Percentiles rank a stretch among this genome's conserved stretches.
Conservation (phyloP, 2,113 vertebrate species). For the Sapayoa aenigma region DNA sequence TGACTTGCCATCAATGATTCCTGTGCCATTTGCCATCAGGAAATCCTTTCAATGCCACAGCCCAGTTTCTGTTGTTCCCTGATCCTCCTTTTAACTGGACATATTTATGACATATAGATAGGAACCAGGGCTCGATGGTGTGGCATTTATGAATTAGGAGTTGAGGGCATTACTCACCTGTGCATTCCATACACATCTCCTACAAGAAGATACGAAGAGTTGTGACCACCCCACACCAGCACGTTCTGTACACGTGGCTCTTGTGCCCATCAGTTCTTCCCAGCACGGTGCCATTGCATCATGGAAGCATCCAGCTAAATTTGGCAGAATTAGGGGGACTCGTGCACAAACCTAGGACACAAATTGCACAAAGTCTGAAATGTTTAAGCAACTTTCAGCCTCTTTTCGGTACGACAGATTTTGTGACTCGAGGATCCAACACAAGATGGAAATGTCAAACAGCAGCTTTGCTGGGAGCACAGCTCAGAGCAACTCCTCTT, state of each 20-base stretch:
- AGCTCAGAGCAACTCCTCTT: not conserved
- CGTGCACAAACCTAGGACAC: not conserved
- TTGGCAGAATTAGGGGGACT: not conserved
- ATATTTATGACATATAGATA: accelerated
- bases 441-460: not conserved
- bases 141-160: not conserved
- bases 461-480: not conserved
- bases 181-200: not conserved
- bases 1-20: not conserved
- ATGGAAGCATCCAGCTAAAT: not conserved
- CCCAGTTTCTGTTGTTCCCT: not conserved
- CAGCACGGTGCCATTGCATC: not conserved
- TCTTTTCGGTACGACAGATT: not conserved
- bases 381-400: not conserved
- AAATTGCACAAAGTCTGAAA: not conserved
- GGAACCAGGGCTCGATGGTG: not conserved
- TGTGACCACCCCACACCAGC: not conserved
- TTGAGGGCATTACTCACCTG: accelerated
- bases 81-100: not conserved
- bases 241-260: accelerated
- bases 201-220: not conserved
- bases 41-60: not conserved
- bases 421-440: not conserved
- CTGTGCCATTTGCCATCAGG: not conserved
- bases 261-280: not conserved